Conservation (phyloP, 2,113 vertebrate species). For the Myanophis thanlyinensis region DNA sequence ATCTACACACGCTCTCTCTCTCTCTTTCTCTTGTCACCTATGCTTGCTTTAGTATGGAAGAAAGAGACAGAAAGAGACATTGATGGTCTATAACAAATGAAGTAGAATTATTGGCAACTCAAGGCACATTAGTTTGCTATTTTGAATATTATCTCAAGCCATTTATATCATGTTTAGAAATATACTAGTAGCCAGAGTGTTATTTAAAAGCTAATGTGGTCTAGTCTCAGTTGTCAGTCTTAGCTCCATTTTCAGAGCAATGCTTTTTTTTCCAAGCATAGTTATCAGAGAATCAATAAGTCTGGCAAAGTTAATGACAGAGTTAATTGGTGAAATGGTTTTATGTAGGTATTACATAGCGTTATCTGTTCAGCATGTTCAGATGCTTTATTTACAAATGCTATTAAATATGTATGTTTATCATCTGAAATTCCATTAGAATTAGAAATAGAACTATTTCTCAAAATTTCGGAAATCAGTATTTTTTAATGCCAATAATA, state of each 20-base stretch:
- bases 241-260: background rate
- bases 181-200: background rate
- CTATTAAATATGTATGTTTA: background rate
- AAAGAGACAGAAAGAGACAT: background rate
- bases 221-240: background rate
- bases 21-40: background rate
- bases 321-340: background rate
- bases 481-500: background rate
- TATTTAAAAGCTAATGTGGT: background rate
- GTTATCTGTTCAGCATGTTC: background rate
- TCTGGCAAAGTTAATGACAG: background rate
- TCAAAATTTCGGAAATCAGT: background rate
- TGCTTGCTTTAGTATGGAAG: background rate
- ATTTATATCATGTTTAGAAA: background rate
- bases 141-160: background rate
- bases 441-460: background rate
- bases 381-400: background rate
- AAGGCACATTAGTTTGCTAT: background rate
- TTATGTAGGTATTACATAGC: background rate
- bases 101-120: background rate
- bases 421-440: background rate
- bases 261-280: background rate
- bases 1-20: no score
- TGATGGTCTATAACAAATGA: background rate
- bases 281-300: background rate